A percentile compares a stretch with the other conserved stretches of the same genome.
These are phyloP conservation scores for Philereme transversata DNA, from an alignment of 2,888 invertebrate species.

Conservation along the genomic window DNA sequence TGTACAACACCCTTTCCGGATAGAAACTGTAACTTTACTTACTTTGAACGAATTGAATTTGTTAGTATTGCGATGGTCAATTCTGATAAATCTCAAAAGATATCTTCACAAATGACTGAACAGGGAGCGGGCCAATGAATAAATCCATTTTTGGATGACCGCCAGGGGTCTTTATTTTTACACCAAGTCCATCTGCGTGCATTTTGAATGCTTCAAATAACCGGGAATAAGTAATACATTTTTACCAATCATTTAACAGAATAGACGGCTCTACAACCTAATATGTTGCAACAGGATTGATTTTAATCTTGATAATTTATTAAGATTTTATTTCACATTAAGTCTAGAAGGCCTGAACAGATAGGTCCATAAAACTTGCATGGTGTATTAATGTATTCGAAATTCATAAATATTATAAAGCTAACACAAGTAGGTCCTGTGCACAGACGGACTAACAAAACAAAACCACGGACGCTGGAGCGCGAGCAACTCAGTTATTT, in stretches of 20 bases:
- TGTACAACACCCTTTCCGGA: too few relatives aligned
- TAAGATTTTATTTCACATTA: too few relatives aligned
- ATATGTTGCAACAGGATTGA: too few relatives aligned
- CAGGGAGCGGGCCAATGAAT: conserved; percentile 49
- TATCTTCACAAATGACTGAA: conserved; percentile 56
- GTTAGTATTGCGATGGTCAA: not conserved
- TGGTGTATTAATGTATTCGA: not conserved
- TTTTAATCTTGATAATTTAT: too few relatives aligned
- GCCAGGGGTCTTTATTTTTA: conserved; percentile 48
- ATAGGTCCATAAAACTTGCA: too few relatives aligned
- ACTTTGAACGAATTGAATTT: too few relatives aligned
- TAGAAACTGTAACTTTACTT: too few relatives aligned
- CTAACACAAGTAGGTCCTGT: conserved; percentile 3
- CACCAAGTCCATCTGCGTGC: conserved; percentile 11
- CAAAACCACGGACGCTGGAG: conserved; percentile 4
- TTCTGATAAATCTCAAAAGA: conserved; percentile 40
- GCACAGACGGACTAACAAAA: conserved; percentile 2
- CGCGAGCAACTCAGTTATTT: conserved; percentile 5
- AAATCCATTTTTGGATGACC: conserved; percentile 53
- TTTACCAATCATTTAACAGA: too few relatives aligned
- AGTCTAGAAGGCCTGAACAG: too few relatives aligned
- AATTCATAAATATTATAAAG: conserved; percentile 1
- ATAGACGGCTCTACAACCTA: too few relatives aligned
- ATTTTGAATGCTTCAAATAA: conserved; percentile 10
- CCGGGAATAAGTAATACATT: not conserved